Evolutionary conservation across 2,113 vertebrate species (phyloP).

Genomic region (Ameiurus melas): DNA sequence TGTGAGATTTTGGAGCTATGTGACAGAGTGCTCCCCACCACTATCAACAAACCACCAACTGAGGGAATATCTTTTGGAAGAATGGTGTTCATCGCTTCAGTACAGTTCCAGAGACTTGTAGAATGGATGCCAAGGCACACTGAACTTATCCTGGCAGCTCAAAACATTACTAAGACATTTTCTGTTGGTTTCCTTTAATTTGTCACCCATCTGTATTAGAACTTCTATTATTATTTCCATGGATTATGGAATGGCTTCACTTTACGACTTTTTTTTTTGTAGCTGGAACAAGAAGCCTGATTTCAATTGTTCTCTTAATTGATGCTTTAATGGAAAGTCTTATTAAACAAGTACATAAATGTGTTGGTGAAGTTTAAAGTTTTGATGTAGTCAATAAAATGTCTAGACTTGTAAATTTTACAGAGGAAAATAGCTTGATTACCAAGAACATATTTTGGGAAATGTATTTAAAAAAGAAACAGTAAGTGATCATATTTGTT

Average conservation of each 20-base stretch:
- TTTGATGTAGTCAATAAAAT: slow-evolving; percentile 38
- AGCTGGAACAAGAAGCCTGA: neutral
- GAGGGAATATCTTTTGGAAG: neutral
- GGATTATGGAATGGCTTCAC: slow-evolving; percentile 8
- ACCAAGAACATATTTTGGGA: neutral
- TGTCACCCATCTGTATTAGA: slow-evolving; percentile 17
- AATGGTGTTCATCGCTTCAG: neutral
- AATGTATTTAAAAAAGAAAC: neutral
- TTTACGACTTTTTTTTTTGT: neutral
- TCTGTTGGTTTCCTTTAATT: slow-evolving; percentile 6
- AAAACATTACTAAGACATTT: neutral
- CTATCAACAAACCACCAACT: neutral
- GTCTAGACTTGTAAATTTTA: slow-evolving; percentile 49
- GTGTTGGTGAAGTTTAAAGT: slow-evolving; percentile 18
- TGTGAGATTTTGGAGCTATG: neutral
- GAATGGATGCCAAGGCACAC: neutral
- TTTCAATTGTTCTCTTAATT: neutral
- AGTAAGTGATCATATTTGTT: neutral
- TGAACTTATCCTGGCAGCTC: neutral
- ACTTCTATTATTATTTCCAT: slow-evolving; percentile 14
- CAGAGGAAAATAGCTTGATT: slow-evolving; percentile 9
- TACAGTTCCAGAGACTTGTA: neutral
- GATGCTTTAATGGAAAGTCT: slow-evolving; percentile 29
- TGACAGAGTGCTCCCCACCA: neutral
- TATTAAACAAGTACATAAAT: neutral